Evolutionary conservation across 2,888 invertebrate species (phyloP).

Genomic region (Andricus curvator): DNA sequence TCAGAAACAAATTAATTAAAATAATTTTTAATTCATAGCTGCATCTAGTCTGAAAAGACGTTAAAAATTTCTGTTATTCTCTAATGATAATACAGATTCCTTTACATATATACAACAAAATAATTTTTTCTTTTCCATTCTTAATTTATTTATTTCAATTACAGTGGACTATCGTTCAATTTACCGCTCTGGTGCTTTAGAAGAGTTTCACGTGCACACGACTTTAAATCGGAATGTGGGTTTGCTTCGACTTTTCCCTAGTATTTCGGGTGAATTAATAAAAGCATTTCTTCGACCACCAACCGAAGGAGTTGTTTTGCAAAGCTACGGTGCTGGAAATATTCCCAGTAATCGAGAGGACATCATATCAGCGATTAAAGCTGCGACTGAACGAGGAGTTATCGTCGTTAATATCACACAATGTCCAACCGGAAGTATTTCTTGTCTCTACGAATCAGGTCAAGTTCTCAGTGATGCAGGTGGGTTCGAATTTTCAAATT

Average conservation of each 20-base stretch:
- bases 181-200: constrained; percentile 82
- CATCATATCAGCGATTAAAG: constrained; percentile 85
- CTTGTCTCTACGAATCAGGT: constrained; percentile 91
- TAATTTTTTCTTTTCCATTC: too few species aligned
- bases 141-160: constrained; percentile 57
- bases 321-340: constrained; percentile 96
- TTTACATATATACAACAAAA: too few species aligned
- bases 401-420: constrained; percentile 96
- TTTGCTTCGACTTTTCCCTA: constrained; percentile 92
- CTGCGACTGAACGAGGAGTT: constrained; percentile 87
- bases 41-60: too few species aligned
- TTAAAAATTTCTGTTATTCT: too few species aligned
- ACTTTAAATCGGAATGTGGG: constrained; percentile 91
- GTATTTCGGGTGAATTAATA: constrained; percentile 90
- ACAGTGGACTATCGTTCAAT: constrained; percentile 83
- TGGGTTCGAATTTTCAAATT: constrained; percentile 50
- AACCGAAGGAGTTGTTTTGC: constrained; percentile 90
- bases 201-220: constrained; percentile 86
- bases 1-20: too few species aligned
- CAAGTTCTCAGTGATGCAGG: constrained; percentile 77
- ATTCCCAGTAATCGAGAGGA: constrained; percentile 92
- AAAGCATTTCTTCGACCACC: constrained; percentile 87
- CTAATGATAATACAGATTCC: too few species aligned
- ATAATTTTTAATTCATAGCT: too few species aligned
- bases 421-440: constrained; percentile 90